A percentile compares a stretch with the other conserved stretches of the same genome.
These are phyloP conservation scores for Xiphophorus couchianus DNA, from an alignment of 2,113 vertebrate species.

Conservation along the genomic window DNA sequence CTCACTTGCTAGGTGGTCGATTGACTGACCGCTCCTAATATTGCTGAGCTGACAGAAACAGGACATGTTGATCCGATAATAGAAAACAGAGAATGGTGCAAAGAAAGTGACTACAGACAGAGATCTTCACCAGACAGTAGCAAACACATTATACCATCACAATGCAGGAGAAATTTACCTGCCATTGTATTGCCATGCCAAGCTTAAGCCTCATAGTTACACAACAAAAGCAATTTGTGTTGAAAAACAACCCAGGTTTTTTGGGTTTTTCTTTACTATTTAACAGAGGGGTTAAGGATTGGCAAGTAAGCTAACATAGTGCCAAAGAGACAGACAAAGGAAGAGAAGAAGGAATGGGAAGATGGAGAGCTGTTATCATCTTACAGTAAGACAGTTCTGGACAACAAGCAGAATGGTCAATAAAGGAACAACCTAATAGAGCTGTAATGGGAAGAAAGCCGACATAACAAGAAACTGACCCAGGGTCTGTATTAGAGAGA, in stretches of 20 bases:
- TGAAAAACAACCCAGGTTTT: conserved; percentile 36
- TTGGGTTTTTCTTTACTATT: conserved; percentile 9
- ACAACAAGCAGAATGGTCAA: conserved; percentile 42
- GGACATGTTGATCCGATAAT: no score
- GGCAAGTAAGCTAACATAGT: conserved; percentile 13
- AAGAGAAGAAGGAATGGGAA: conserved; percentile 13
- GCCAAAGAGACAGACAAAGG: conserved; percentile 11
- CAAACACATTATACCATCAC: not conserved
- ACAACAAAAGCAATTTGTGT: conserved; percentile 44
- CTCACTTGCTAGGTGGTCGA: no score
- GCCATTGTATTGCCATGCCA: conserved; percentile 9
- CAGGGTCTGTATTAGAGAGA: conserved; percentile 28
- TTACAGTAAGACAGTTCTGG: conserved; percentile 7
- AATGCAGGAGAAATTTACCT: no score
- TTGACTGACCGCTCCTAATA: no score
- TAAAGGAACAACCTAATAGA: conserved; percentile 41
- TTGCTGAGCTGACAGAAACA: no score
- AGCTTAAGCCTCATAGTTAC: conserved; percentile 32
- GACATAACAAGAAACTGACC: conserved; percentile 40
- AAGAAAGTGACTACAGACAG: no score
- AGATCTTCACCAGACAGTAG: not conserved
- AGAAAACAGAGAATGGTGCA: no score
- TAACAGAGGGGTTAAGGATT: conserved; percentile 41
- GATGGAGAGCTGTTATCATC: conserved; percentile 39
- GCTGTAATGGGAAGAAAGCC: conserved; percentile 27